Evolutionary conservation across 92 coral and sea anemone species (phyloP), one percentile per base, ranked within the genome.

Genomic region (Palythoa grandis): DNA sequence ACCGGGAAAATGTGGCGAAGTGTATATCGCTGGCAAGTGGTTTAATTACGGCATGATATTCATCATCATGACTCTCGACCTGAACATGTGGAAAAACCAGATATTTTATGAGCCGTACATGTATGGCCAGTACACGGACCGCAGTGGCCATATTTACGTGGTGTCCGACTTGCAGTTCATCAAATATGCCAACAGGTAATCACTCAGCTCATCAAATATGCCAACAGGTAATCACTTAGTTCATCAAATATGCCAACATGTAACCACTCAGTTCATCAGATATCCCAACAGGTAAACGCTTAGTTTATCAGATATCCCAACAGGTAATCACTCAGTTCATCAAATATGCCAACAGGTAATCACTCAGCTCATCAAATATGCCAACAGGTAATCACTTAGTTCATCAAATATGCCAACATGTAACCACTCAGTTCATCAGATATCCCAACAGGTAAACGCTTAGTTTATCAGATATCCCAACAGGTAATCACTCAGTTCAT

Each of bases 51-150:
- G 98, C 11, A 90, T 94, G 48, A 90, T 94, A 74, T 94, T 94
- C 77, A 91, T 94, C 11, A 95, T 94, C 74, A 94, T 94, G 98
- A 90, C 90, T 8, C 90, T 94, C 13, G 98, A 94, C 74, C 79
- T 94, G 50, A 94, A 94, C 89, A 94, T 94, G 98, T 94, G 98
- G 98, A 94, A 94, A 84, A 94, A 94, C 66, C 98, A 94, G 91
- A 94, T 94, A 71, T 94, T 94, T 50, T 94, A 94, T 23, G 90
- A 90, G 52, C 98, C 98, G 20, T 77, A 88, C 65, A 38, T 76
- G 11, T 92, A 94, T 39, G 98, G 98, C 67, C 98, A 94, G 87
- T 94, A 94, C 87, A 90, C 95, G 7, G 98, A 94, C 82, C 53
- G 88, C 16, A 78, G 84, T 43, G 95, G 95, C 14, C 93, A 88